phyloP scores from a whole-genome alignment of 2,888 invertebrate species.

The Dimorphilus gyrociliatus region DNA sequence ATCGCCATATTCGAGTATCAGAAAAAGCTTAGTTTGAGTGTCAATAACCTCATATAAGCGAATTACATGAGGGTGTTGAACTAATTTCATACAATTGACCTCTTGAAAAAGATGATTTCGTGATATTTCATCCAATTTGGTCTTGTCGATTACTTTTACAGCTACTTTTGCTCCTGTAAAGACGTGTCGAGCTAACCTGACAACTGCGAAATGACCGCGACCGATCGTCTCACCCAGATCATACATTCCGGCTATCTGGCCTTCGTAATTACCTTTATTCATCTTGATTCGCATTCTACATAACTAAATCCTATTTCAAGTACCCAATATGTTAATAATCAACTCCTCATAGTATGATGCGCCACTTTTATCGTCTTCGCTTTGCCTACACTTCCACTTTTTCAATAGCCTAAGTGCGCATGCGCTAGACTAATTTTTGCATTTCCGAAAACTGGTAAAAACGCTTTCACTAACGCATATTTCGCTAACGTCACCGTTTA shows the following conservation, averaged over 20 bases:
- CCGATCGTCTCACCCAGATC: conserved; percentile 94
- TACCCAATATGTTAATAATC: no score
- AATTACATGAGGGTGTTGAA: conserved; percentile 97
- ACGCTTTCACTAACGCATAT: no score
- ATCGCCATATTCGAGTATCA: conserved; percentile 87
- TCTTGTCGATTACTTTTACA: conserved; percentile 93
- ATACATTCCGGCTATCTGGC: conserved; percentile 57
- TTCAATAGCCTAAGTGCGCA: no score
- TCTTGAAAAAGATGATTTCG: conserved; percentile 64
- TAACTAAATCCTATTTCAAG: no score
- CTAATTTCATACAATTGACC: conserved; percentile 92
- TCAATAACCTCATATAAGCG: conserved; percentile 97
- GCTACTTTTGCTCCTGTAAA: conserved; percentile 97
- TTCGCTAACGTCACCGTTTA: no score
- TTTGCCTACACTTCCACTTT: no score
- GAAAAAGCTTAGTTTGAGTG: conserved; percentile 78
- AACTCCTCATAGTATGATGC: no score
- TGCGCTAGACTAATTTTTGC: no score
- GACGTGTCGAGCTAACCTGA: conserved; percentile 90
- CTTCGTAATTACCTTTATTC: conserved; percentile 23
- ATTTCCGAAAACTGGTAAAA: no score
- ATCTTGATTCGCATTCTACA: conserved; percentile 17
- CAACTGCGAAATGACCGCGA: conserved; percentile 94
- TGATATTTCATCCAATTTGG: conserved; percentile 85
- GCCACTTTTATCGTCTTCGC: no score